A percentile compares a stretch with the other conserved stretches of the same genome.
Conservation (phyloP, 2,113 vertebrate species). For the Pelecanus crispus region DNA sequence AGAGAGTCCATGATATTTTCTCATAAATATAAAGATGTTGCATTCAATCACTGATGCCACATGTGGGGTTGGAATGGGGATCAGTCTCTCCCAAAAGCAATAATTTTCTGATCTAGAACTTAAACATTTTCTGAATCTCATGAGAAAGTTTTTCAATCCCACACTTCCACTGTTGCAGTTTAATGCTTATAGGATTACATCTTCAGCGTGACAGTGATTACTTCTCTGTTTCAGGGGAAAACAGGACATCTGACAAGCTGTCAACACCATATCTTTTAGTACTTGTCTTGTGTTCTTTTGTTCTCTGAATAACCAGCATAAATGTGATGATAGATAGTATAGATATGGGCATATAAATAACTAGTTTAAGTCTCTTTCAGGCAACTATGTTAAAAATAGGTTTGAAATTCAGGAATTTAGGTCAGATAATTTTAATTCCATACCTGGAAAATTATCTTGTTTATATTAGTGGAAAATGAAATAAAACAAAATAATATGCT, state of each 20-base stretch:
- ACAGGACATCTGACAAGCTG: background rate
- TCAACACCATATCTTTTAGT: background rate
- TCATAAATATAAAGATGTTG: background rate
- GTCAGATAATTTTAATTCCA: background rate
- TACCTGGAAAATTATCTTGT: background rate
- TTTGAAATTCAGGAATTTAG: background rate
- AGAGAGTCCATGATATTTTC: background rate
- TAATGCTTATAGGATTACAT: background rate
- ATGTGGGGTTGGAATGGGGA: background rate
- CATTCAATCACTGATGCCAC: background rate
- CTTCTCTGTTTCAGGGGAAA: background rate
- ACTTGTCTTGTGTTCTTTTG: background rate
- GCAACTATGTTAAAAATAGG: background rate
- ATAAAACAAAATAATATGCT: background rate
- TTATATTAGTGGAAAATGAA: background rate
- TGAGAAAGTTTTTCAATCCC: background rate
- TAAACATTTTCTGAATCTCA: background rate
- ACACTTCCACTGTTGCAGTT: background rate
- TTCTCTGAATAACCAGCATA: background rate
- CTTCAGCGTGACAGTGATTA: background rate
- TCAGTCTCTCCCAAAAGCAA: background rate
- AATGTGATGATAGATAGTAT: background rate
- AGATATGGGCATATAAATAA: background rate
- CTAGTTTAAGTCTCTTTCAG: background rate
- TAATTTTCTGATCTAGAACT: background rate